A percentile compares a stretch with the other conserved stretches of the same genome.
Conservation (phyloP, 2,888 invertebrate species). For the Pristionchus japonicus region DNA sequence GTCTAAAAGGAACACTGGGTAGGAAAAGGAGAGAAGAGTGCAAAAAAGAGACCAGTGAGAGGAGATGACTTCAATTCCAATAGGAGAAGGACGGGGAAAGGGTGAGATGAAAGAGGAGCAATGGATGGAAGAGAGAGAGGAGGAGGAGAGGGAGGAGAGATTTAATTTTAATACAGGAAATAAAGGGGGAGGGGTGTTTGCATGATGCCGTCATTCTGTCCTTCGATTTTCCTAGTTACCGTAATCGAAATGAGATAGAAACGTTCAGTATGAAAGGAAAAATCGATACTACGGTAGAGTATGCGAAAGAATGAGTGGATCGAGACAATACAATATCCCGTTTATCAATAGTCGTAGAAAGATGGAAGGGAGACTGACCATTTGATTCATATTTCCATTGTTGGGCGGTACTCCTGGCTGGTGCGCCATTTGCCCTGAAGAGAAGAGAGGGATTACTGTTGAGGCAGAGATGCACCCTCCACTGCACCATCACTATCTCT, state of each 20-base stretch:
- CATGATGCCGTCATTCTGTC: background rate
- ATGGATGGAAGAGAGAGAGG: background rate
- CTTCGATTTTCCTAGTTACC: background rate
- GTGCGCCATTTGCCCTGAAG: too few species aligned
- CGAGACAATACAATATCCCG: background rate
- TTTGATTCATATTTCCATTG: too few species aligned
- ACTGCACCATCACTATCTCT: too few species aligned
- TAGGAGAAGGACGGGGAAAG: background rate
- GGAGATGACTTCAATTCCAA: background rate
- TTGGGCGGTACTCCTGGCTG: too few species aligned
- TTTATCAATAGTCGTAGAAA: too few species aligned
- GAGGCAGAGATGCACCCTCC: too few species aligned
- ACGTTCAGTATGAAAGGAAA: background rate
- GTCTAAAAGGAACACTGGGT: background rate
- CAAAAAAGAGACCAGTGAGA: background rate
- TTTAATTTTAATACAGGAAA: background rate
- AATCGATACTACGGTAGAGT: background rate
- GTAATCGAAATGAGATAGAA: background rate
- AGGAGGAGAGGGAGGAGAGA: background rate
- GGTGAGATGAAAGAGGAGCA: slow-evolving; percentile 1
- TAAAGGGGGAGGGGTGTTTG: background rate
- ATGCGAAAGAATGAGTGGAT: too few species aligned
- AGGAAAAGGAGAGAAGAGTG: background rate
- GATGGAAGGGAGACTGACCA: too few species aligned
- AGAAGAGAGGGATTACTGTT: too few species aligned